A percentile compares a stretch with the other conserved stretches of the same genome.
Evolutionary conservation across 2,797 vertebrate genomes (phyloP).

Genomic region (Rhadinocentrus ornatus): DNA sequence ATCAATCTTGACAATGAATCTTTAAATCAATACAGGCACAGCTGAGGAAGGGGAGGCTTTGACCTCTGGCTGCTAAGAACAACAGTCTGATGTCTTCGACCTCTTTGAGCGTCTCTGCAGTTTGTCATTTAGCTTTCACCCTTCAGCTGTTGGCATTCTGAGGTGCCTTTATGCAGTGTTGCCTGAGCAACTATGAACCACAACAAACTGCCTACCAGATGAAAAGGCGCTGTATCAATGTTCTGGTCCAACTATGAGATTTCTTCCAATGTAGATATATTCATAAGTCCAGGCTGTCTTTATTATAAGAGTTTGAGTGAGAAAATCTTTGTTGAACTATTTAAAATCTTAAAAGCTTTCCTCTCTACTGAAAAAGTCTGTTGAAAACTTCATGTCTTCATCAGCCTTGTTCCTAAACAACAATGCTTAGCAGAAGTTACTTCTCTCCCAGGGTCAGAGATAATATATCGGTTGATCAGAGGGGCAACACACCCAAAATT

Average conservation of each 20-base stretch:
- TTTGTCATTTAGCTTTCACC: slow-evolving; percentile 36
- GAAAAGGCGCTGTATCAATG: slow-evolving; percentile 12
- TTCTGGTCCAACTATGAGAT: slow-evolving; percentile 1
- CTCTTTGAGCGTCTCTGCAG: slow-evolving; percentile 39
- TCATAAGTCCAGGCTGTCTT: slow-evolving; percentile 6
- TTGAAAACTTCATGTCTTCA: background rate
- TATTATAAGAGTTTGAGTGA: slow-evolving; percentile 3
- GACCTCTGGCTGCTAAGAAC: slow-evolving; percentile 71
- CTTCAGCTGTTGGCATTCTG: slow-evolving; percentile 54
- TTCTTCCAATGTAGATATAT: slow-evolving; percentile 22
- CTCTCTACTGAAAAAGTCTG: slow-evolving; percentile 16
- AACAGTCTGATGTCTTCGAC: slow-evolving; percentile 44
- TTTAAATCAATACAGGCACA: slow-evolving; percentile 57
- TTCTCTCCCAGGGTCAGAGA: slow-evolving; percentile 13
- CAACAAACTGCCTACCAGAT: slow-evolving; percentile 9
- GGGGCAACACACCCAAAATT: background rate
- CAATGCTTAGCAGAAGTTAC: slow-evolving; percentile 6
- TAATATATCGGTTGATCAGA: slow-evolving; percentile 21
- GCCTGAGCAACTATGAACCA: slow-evolving; percentile 22
- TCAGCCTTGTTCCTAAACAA: slow-evolving; percentile 16
- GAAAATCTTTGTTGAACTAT: background rate
- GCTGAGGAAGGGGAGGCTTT: slow-evolving; percentile 49
- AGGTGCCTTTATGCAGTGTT: slow-evolving; percentile 26
- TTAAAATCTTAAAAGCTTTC: background rate
- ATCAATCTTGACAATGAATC: slow-evolving; percentile 48